Conservation (phyloP, 2,113 vertebrate genomes). For the Eulacestoma nigropectus region DNA sequence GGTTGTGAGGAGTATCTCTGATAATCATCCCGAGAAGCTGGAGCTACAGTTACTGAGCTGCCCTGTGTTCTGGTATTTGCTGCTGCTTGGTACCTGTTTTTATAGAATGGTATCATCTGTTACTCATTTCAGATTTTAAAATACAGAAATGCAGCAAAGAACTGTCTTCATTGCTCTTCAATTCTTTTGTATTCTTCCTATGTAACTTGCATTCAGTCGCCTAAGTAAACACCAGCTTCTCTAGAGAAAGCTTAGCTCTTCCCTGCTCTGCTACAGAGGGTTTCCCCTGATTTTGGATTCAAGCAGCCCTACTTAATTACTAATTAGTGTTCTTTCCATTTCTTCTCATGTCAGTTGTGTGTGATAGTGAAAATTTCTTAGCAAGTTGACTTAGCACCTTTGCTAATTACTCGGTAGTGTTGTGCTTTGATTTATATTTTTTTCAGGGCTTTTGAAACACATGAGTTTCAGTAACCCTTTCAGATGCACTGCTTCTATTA, state of each 20-base stretch:
- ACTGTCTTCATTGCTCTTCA: background rate
- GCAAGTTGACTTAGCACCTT: conserved; percentile 52
- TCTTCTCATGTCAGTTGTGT: conserved; percentile 38
- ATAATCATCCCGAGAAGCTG: background rate
- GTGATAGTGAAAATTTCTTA: conserved; percentile 37
- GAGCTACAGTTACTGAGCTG: background rate
- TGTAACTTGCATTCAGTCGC: background rate
- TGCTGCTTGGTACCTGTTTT: background rate
- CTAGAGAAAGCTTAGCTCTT: conserved; percentile 13
- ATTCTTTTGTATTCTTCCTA: background rate
- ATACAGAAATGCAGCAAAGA: background rate
- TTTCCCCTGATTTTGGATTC: conserved; percentile 2
- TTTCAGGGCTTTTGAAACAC: background rate
- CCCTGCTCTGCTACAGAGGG: background rate
- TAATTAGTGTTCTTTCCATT: conserved; percentile 51
- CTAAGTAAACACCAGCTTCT: background rate
- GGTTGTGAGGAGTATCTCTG: background rate
- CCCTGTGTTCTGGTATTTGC: background rate
- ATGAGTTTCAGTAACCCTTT: background rate
- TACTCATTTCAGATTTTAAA: background rate
- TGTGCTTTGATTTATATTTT: conserved; percentile 14
- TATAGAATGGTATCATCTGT: background rate
- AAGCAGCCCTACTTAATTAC: conserved; percentile 3
- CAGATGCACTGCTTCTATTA: background rate
- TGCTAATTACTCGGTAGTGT: conserved; percentile 41